Percentiles rank a stretch among this genome's conserved stretches.
phyloP scores from a whole-genome alignment of 2,888 invertebrate species.

The Hirtodrosophila confusa region DNA sequence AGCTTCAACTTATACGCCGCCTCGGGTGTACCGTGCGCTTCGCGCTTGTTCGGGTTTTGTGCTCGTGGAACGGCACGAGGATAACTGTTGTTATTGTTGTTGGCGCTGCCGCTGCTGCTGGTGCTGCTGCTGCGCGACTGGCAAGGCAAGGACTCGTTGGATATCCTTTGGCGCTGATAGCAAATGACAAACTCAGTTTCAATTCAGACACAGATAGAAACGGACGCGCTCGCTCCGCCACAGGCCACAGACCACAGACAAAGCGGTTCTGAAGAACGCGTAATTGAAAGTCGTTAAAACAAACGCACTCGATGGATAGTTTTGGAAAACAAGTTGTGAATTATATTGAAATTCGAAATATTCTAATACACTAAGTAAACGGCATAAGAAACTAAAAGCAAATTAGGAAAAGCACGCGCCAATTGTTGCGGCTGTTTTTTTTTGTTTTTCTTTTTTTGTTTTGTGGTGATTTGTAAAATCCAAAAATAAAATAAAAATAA shows the following conservation, averaged over 20 bases:
- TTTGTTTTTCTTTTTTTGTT: slow-evolving; percentile 19
- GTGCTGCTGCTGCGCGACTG: slow-evolving; percentile 62
- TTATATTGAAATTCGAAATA: background rate
- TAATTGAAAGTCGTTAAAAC: slow-evolving; percentile 19
- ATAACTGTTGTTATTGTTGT: slow-evolving; percentile 17
- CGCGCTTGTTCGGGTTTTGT: slow-evolving; percentile 1
- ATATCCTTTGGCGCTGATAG: slow-evolving; percentile 70
- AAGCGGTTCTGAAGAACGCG: slow-evolving; percentile 35
- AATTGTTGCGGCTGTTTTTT: slow-evolving; percentile 3
- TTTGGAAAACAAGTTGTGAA: background rate
- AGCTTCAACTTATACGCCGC: slow-evolving; percentile 14
- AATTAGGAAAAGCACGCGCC: background rate
- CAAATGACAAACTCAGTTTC: slow-evolving; percentile 74
- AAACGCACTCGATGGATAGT: too few relatives aligned
- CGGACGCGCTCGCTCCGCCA: slow-evolving; percentile 65
- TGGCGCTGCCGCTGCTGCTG: slow-evolving; percentile 27
- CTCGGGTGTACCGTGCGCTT: slow-evolving; percentile 4
- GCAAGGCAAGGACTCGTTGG: slow-evolving; percentile 55
- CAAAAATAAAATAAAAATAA: background rate
- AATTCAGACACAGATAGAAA: slow-evolving; percentile 80
- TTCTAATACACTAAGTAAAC: background rate
- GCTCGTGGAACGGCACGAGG: slow-evolving; percentile 7
- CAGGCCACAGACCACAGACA: background rate
- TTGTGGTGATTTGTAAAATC: slow-evolving; percentile 8
- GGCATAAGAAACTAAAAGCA: background rate